Percentiles rank a stretch among this genome's conserved stretches.
Conservation (phyloP, 2,888 invertebrate species). For the Andricus quercusramuli region DNA sequence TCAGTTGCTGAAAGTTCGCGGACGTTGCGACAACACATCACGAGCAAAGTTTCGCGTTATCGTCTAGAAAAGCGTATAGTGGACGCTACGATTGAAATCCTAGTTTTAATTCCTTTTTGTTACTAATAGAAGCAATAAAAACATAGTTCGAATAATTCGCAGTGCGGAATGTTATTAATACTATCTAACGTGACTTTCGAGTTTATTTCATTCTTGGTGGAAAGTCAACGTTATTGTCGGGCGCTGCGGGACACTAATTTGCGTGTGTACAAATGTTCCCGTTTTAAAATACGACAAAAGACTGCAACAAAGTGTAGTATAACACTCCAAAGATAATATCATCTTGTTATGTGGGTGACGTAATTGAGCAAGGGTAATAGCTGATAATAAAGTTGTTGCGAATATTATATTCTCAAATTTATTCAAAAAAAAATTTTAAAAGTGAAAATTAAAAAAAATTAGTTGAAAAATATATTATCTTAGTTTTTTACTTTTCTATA, state of each 20-base stretch:
- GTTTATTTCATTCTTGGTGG: not conserved
- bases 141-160: not conserved
- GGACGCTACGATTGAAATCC: not conserved
- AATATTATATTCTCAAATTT: no score
- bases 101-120: conserved; percentile 15
- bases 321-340: no score
- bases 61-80: conserved; percentile 1
- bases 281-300: no score
- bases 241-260: not conserved
- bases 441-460: no score
- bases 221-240: not conserved
- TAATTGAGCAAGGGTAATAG: no score
- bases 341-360: no score
- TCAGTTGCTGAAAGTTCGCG: not conserved
- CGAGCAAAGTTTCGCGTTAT: not conserved
- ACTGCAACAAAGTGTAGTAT: no score
- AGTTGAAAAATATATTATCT: no score
- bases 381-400: no score
- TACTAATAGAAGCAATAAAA: not conserved
- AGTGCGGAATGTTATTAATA: conserved; percentile 2
- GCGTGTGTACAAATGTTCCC: not conserved
- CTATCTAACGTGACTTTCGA: not conserved
- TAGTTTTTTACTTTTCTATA: no score
- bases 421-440: no score
- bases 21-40: conserved; percentile 13